Evolutionary conservation across 2,888 invertebrate genomes (phyloP).

Genomic region (Amphiduros pacificus): DNA sequence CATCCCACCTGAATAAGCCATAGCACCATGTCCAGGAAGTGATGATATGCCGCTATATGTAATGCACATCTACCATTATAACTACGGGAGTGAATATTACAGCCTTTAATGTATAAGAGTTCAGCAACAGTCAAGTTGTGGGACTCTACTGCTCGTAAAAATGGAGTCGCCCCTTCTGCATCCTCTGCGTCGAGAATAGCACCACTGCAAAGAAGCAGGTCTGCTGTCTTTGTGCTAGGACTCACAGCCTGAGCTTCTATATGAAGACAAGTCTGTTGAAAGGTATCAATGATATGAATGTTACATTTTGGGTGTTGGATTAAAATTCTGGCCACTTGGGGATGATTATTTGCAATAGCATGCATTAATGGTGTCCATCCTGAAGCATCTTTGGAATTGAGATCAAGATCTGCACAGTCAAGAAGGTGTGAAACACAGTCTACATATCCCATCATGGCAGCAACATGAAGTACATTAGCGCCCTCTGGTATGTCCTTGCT

Average conservation of each 20-base stretch:
- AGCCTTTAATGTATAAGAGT: slow-evolving; percentile 7
- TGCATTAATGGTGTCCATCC: slow-evolving; percentile 21
- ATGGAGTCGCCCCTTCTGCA: slow-evolving; percentile 18
- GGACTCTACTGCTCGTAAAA: slow-evolving; percentile 21
- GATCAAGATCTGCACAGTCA: background rate
- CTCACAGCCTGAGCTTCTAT: slow-evolving; percentile 18
- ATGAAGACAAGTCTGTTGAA: slow-evolving; percentile 18
- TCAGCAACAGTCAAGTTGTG: slow-evolving; percentile 16
- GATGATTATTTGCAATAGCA: slow-evolving; percentile 17
- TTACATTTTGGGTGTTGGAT: slow-evolving; percentile 7
- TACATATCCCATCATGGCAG: slow-evolving; percentile 1
- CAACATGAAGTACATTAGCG: background rate
- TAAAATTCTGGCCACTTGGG: background rate
- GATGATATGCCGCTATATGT: slow-evolving; percentile 17
- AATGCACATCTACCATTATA: slow-evolving; percentile 15
- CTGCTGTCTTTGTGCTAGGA: background rate
- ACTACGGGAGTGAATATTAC: slow-evolving; percentile 7
- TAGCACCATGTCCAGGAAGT: slow-evolving; percentile 15
- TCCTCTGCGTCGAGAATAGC: slow-evolving; percentile 18
- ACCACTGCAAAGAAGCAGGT: slow-evolving; percentile 9
- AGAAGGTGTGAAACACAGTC: slow-evolving; percentile 4
- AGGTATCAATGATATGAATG: slow-evolving; percentile 7
- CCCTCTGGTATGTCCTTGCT: background rate
- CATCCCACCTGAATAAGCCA: slow-evolving; percentile 21
- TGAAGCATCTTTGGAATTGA: slow-evolving; percentile 1